Evolutionary conservation across 2,797 vertebrate species (phyloP).

Genomic region (Microctenopoma stevenorrisi): DNA sequence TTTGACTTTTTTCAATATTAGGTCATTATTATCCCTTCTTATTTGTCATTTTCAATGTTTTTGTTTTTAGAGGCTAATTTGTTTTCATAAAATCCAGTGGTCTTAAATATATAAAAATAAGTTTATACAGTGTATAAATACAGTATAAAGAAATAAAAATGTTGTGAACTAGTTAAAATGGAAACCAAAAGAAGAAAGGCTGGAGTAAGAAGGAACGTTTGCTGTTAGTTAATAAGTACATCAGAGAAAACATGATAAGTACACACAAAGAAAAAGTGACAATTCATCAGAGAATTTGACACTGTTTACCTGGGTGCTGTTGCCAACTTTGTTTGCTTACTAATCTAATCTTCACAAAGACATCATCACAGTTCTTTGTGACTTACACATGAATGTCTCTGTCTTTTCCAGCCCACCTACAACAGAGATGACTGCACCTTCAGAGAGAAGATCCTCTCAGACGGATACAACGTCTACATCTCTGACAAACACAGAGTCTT

Average conservation of each 20-base stretch:
- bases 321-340: background rate
- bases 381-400: background rate
- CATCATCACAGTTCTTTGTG: too few relatives aligned
- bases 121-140: too few relatives aligned
- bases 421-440: slow-evolving; percentile 91
- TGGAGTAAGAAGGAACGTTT: background rate
- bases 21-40: too few relatives aligned
- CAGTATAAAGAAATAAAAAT: background rate
- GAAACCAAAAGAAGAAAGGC: background rate
- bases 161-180: background rate
- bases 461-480: slow-evolving; percentile 90
- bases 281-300: background rate
- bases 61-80: too few relatives aligned
- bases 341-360: background rate
- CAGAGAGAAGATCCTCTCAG: slow-evolving; percentile 87
- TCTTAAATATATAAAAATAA: background rate
- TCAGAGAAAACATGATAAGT: slow-evolving; percentile 1
- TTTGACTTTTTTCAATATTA: too few relatives aligned
- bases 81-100: background rate
- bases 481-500: slow-evolving; percentile 84
- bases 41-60: too few relatives aligned
- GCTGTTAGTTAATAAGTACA: background rate
- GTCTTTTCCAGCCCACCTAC: slow-evolving; percentile 81
- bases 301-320: background rate
- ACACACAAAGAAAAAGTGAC: background rate